These are phyloP conservation scores for Doris montereyensis DNA, from an alignment of 2,888 invertebrate species.

Conservation along the genomic window DNA sequence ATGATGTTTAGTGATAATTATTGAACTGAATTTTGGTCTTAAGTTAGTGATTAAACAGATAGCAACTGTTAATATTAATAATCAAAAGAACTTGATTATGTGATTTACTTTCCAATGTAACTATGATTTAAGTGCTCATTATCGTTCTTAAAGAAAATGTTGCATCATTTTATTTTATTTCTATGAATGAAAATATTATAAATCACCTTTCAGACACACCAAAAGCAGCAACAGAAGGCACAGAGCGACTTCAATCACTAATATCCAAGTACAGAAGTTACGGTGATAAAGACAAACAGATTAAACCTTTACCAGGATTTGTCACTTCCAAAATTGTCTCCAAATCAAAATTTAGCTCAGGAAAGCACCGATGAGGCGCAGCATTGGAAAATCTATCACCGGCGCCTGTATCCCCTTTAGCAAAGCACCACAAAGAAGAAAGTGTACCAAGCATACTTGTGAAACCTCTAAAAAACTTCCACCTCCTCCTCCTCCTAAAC, in stretches of 20 bases:
- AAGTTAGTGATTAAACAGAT: too few relatives aligned
- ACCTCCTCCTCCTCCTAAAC: conserved; percentile 37
- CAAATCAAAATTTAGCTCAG: conserved; percentile 15
- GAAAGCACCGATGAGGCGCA: neutral
- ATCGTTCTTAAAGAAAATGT: too few relatives aligned
- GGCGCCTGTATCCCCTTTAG: neutral
- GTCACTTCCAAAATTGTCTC: conserved; percentile 20
- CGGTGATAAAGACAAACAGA: conserved; percentile 39
- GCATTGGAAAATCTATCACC: neutral
- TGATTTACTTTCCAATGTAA: too few relatives aligned
- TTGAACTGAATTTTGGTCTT: too few relatives aligned
- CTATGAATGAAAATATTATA: too few relatives aligned
- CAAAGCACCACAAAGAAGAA: neutral
- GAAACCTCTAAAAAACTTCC: conserved; percentile 18
- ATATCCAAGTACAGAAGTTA: conserved; percentile 65
- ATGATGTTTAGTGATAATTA: too few relatives aligned
- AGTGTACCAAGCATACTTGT: neutral
- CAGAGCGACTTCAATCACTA: conserved; percentile 58
- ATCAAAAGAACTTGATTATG: too few relatives aligned
- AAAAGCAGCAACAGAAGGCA: conserved; percentile 46
- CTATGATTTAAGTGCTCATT: too few relatives aligned
- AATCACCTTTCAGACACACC: conserved; percentile 38
- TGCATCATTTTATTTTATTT: too few relatives aligned
- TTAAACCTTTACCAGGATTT: conserved; percentile 22
- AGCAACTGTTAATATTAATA: too few relatives aligned